phyloP scores from a whole-genome alignment of 2,797 vertebrate genomes.

The Myotis vivesi region DNA sequence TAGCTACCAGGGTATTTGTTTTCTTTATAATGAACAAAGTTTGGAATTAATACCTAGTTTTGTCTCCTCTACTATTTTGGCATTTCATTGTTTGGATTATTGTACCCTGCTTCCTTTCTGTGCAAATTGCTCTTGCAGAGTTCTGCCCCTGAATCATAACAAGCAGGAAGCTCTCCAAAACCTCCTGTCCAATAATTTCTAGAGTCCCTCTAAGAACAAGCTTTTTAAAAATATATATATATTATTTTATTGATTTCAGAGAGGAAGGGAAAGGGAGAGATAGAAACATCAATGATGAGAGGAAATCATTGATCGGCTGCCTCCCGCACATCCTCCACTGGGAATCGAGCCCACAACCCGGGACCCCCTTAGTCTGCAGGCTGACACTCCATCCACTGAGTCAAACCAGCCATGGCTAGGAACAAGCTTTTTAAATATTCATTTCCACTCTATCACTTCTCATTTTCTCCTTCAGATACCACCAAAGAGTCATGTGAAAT shows the following conservation, averaged over 20 bases:
- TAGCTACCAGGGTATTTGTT: background rate
- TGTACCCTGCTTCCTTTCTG: background rate
- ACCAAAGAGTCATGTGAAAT: background rate
- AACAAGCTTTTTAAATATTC: background rate
- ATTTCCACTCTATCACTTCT: background rate
- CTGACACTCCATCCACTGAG: too few species aligned
- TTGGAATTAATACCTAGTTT: slow-evolving; percentile 12
- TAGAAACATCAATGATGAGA: too few species aligned
- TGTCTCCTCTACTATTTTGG: background rate
- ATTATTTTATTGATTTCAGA: too few species aligned
- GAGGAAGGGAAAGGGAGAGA: too few species aligned
- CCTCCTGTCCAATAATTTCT: background rate
- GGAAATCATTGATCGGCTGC: too few species aligned
- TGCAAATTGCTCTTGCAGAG: background rate
- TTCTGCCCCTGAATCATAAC: background rate
- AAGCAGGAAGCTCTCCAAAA: background rate
- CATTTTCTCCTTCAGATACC: background rate
- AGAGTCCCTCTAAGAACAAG: background rate
- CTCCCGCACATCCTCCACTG: too few species aligned
- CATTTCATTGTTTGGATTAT: background rate
- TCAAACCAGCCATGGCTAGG: too few species aligned
- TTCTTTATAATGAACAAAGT: background rate
- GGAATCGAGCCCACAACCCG: too few species aligned
- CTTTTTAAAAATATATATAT: background rate
- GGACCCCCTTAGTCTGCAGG: too few species aligned